Conservation (phyloP, 2,888 invertebrate genomes). For the Busseola fusca region DNA sequence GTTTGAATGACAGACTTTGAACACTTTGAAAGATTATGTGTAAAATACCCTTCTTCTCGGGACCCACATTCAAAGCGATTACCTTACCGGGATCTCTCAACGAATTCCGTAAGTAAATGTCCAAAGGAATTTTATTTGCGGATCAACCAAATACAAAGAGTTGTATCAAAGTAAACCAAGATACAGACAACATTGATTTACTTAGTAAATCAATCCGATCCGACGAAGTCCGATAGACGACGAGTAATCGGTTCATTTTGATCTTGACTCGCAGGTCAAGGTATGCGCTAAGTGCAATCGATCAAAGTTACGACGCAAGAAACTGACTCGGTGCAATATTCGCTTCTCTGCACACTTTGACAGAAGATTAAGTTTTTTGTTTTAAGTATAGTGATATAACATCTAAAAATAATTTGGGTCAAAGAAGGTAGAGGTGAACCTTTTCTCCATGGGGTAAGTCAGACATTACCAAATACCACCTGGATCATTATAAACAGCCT, state of each 20-base stretch:
- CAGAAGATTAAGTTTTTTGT: too few species aligned
- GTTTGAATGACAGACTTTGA: background rate
- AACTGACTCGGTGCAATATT: background rate
- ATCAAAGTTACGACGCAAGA: constrained; percentile 8
- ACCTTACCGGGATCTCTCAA: background rate
- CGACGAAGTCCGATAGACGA: background rate
- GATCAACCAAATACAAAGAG: constrained; percentile 13
- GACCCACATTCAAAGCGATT: background rate
- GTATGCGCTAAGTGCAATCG: constrained; percentile 24
- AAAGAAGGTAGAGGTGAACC: background rate
- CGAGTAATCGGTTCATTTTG: constrained; percentile 38
- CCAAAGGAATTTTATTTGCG: constrained; percentile 24
- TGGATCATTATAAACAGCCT: background rate
- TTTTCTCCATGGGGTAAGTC: background rate
- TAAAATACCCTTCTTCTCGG: background rate
- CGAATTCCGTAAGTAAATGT: constrained; percentile 12
- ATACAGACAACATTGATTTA: constrained; percentile 4
- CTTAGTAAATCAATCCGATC: constrained; percentile 6
- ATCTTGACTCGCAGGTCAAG: constrained; percentile 31
- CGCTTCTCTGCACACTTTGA: background rate
- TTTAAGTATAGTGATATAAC: background rate
- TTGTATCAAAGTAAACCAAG: constrained; percentile 24
- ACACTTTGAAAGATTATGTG: background rate
- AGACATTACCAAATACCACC: background rate
- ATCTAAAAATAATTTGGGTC: background rate